These are phyloP conservation scores for Dendropsophus ebraccatus DNA, from an alignment of 2,113 vertebrate genomes.

Conservation along the genomic window DNA sequence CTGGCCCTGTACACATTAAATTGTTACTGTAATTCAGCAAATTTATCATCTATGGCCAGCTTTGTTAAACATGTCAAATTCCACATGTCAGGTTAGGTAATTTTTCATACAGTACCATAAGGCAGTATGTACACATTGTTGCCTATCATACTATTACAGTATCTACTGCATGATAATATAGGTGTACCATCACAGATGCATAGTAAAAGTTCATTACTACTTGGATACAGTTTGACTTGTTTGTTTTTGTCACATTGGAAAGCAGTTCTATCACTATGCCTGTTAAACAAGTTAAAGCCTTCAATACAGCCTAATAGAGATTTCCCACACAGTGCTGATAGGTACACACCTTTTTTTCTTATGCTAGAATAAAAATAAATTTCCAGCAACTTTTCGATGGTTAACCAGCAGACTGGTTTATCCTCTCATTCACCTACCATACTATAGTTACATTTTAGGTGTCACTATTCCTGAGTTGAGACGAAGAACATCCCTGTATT, in stretches of 20 bases:
- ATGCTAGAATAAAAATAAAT: slow-evolving; percentile 3
- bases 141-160: neutral
- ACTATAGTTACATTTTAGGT: slow-evolving; percentile 62
- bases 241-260: too few species aligned
- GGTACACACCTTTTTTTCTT: slow-evolving; percentile 15
- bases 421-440: neutral
- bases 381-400: neutral
- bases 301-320: slow-evolving; percentile 11
- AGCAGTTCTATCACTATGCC: neutral
- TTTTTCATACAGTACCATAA: slow-evolving; percentile 17
- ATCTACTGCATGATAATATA: slow-evolving; percentile 2
- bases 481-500: slow-evolving; percentile 72
- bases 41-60: neutral
- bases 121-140: slow-evolving; percentile 42
- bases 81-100: neutral
- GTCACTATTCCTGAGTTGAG: slow-evolving; percentile 81
- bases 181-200: slow-evolving; percentile 16
- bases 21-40: neutral
- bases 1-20: neutral
- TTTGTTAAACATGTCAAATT: neutral
- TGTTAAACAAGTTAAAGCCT: neutral
- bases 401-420: neutral
- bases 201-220: slow-evolving; percentile 1
- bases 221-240: neutral
- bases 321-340: slow-evolving; percentile 3